Evolutionary conservation across 2,797 vertebrate genomes (phyloP), one percentile per base, ranked within the genome.

Genomic region (Sebastes matsubarae): DNA sequence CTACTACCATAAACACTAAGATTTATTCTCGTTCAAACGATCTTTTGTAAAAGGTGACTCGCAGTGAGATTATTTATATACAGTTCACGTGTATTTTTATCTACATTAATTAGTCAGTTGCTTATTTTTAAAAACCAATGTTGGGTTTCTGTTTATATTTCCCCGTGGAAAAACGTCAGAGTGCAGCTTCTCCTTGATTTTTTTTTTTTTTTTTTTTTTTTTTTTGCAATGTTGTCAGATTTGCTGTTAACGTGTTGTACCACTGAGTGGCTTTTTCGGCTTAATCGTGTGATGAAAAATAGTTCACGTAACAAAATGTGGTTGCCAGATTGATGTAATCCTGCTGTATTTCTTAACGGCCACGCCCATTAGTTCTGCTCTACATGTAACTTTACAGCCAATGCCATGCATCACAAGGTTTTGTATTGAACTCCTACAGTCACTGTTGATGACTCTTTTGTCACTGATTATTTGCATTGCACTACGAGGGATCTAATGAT

Each of bases 41-140:
- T 68, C 3, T 74, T 61, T 76, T 77, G 52, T 25, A 72, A 66
- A 85, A 72, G 24, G 29, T 24, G 65, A 74, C 30, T 36, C 34
- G 36, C 70, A 79, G 66, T 54, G 63, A 86, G 34, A 54, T 78
- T 88, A 90, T 91, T 88, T 91, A 80, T 88, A 38, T 34, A 65
- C 61, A 70, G 30, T 63, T 86, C 34, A 69, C 38, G 2, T 77
- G 46, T 87, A 54, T 90, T 89, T 84, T 73, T 83, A 75, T 79
- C 73, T 58, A 67, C 70, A 74, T 59, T 68, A 82, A 82, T 83
- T 68, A 46, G 58, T 84, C 54, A 11, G 6, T 68, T 82, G 34
- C 38, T 59, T 75, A 16, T 75, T 82, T 88, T 86, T 67, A 61
- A 75, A 42, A 85, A 74, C n/a, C 30, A 63, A 57, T 66, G 55